phyloP scores from a whole-genome alignment of 2,113 vertebrate genomes.

The Myrmecobius fasciatus region DNA sequence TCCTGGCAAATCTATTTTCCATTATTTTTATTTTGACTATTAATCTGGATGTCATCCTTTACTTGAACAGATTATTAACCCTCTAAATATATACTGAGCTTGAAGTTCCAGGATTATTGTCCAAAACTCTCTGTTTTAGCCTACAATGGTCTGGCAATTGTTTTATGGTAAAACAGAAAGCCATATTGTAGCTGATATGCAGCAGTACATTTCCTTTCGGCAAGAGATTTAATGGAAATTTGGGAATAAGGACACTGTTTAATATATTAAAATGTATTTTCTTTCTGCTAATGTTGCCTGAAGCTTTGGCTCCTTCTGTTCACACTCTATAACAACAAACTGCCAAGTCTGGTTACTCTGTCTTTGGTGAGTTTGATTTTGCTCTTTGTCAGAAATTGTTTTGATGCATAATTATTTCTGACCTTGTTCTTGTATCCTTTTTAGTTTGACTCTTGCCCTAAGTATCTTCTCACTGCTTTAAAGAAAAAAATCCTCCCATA shows the following conservation, averaged over 20 bases:
- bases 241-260: constrained; percentile 23
- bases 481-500: neutral
- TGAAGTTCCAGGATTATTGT: constrained; percentile 32
- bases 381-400: neutral
- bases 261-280: neutral
- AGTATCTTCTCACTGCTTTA: neutral
- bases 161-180: constrained; percentile 27
- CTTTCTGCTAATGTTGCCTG: neutral
- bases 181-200: constrained; percentile 42
- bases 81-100: constrained; percentile 32
- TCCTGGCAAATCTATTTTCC: constrained; percentile 49
- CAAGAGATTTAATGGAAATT: constrained; percentile 18
- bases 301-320: neutral
- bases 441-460: neutral
- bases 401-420: neutral
- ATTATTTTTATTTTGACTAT: constrained; percentile 25
- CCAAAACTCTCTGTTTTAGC: constrained; percentile 2
- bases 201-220: constrained; percentile 39
- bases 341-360: neutral
- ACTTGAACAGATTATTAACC: constrained; percentile 36
- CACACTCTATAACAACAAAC: neutral
- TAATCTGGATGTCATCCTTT: constrained; percentile 48
- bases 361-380: neutral
- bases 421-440: neutral
- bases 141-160: constrained; percentile 33